These are phyloP conservation scores for Aelia acuminata DNA, from an alignment of 2,888 invertebrate genomes.

Conservation along the genomic window DNA sequence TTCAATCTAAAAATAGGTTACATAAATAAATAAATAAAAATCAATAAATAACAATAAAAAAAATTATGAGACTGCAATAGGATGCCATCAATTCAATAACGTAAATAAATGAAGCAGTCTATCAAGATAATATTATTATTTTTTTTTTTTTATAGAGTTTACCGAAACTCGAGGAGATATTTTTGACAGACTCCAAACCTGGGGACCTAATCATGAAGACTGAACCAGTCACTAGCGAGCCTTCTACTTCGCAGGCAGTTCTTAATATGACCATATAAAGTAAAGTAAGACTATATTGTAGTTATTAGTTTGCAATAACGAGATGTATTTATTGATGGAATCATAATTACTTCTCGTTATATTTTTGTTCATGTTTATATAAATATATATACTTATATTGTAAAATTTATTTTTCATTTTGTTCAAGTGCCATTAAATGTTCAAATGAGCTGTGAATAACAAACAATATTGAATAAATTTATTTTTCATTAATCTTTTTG, in stretches of 20 bases:
- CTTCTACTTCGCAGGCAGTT: neutral
- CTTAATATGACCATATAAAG: constrained; percentile 2
- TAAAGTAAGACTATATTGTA: neutral
- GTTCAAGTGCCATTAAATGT: constrained; percentile 26
- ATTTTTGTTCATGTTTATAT: neutral
- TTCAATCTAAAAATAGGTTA: too few species aligned
- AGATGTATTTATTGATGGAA: neutral
- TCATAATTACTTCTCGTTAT: neutral
- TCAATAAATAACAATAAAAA: too few species aligned
- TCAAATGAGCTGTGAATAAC: constrained; percentile 21
- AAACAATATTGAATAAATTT: constrained; percentile 37
- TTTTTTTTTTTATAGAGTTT: neutral
- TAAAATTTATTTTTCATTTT: neutral
- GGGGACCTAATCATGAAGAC: neutral
- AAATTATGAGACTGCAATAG: too few species aligned
- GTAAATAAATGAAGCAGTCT: too few species aligned
- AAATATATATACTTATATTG: neutral
- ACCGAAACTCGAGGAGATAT: constrained; percentile 37
- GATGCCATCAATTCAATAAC: too few species aligned
- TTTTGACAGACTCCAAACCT: neutral
- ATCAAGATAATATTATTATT: neutral
- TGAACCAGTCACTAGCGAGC: neutral
- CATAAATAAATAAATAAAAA: too few species aligned
- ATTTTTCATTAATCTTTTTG: neutral
- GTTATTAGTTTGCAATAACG: neutral